phyloP scores from a whole-genome alignment of 2,888 invertebrate genomes.

The Agrochola lota region DNA sequence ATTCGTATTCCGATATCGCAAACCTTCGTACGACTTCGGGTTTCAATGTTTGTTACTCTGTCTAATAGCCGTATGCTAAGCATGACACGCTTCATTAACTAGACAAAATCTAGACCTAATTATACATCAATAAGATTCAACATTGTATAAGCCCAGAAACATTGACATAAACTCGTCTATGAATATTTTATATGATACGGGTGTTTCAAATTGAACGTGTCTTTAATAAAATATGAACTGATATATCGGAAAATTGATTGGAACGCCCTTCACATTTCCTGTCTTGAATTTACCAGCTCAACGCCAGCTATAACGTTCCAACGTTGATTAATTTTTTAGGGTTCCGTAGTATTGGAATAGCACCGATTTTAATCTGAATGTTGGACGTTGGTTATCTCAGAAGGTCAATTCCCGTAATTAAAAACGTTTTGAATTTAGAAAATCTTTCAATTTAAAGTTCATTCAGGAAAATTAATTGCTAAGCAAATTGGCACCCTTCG shows the following conservation, averaged over 20 bases:
- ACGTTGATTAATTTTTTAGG: neutral
- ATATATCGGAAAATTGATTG: slow-evolving; percentile 48
- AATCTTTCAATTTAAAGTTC: neutral
- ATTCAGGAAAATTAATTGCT: neutral
- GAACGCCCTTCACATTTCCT: slow-evolving; percentile 40
- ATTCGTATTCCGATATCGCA: neutral
- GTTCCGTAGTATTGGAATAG: neutral
- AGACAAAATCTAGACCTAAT: neutral
- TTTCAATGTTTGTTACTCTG: neutral
- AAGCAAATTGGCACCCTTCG: neutral
- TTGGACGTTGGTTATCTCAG: neutral
- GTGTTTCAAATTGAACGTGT: slow-evolving; percentile 31
- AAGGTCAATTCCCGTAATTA: neutral
- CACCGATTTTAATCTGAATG: neutral
- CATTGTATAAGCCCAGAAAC: neutral
- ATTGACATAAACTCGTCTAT: slow-evolving; percentile 22
- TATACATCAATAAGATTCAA: slow-evolving; percentile 8
- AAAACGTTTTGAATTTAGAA: neutral
- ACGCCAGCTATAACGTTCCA: neutral
- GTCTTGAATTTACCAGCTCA: slow-evolving; percentile 19
- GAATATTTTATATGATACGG: slow-evolving; percentile 23
- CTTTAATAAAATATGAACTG: slow-evolving; percentile 50
- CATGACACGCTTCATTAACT: neutral
- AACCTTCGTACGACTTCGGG: neutral
- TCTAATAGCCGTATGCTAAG: neutral